Evolutionary conservation across 2,797 vertebrate genomes (phyloP), one percentile per base, ranked within the genome.

Genomic region (Thaleichthys pacificus): DNA sequence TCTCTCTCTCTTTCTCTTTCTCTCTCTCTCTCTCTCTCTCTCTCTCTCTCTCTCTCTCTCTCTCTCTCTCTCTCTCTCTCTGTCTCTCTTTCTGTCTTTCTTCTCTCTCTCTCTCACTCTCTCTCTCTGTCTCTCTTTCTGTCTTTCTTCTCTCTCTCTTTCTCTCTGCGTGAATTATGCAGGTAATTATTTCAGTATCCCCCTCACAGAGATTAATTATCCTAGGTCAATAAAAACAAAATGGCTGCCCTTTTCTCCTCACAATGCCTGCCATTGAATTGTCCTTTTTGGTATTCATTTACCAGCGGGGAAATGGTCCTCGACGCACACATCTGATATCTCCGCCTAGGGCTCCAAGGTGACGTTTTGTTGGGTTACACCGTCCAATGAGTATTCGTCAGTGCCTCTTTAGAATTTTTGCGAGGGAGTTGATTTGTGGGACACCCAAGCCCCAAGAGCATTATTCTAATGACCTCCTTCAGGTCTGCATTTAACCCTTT

Each of bases 141-240:
- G 6, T 35, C 32, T 35, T 35, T 35, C 32, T 35, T 35, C 32
- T 8, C 32, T 35, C 32, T 35, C 32, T 35, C 32, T 35, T 35
- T 35, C 56, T 78, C 81, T 80, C 80, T 78, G 77, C 61, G 69
- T 72, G 72, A 88, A 76, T 78, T 60, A 77, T 74, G 61, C 74
- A 67, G 76, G 82, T 89, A 86, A 90, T 88, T 81, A 86, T 74
- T 77, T 78, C 77, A 81, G 79, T 77, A 80, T 75, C 78, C 79
- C 66, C 78, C 68, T 65, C 78, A 79, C 80, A 72, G 78, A 84
- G 78, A 88, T 89, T 85, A 87, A 88, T 89, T 77, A 87, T 84
- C 80, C 77, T 69, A 80, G 79, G 81, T 90, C 84, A 87, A 85
- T 91, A 89, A 84, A 91, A 88, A 86, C 74, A 86, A 89, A 90